Evolutionary conservation across 2,888 invertebrate genomes (phyloP), one percentile per base, ranked within the genome.

Genomic region (Anarsia innoxiella): DNA sequence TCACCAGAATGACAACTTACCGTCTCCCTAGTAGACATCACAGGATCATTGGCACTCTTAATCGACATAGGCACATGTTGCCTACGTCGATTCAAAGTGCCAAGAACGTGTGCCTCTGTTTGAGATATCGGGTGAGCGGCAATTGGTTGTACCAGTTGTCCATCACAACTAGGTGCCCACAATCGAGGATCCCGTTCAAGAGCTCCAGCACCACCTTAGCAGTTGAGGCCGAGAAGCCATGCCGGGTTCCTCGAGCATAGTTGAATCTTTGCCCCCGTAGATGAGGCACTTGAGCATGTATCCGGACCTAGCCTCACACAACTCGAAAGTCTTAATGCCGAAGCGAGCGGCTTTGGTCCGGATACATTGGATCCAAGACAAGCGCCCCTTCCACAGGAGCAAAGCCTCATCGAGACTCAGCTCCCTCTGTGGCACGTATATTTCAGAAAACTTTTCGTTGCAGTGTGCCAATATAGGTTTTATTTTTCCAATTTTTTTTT

Each of bases 141-240:
- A 46, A 32, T 12, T 36, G 37, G 35, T 49, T 45, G 12, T 44
- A 49, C 37, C 31, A 46, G 26, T 45, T 45, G 29, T 43, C 42
- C 45, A 41, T 44, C 1, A 41, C 39, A 1, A 50, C 33, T 4
- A 30, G 25, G 15, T 51, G 46, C 2, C 50, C 48, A 12, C 27
- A 37, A 23, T 42, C 40, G 12, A 46, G 27, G 36, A 26, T 46
- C 5, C 36, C 45, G 16, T 43, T 14, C 41, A 50, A 40, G 5
- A 50, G 40, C 19, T 44, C 32, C 0, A 50, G 29, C 2, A 50
- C 47, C 11, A 39, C 39, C 33, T 47, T 48, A 1, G 41, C 40
- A 6, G 53, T 53, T 27, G 43, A 36, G 40, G 15, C 34, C n/a
- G 16, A 12, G 39, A 44, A 46, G 25, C 43, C 45, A 37, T 39